These are phyloP conservation scores for Cyprinodon diabolis DNA, from an alignment of 2,797 vertebrate genomes.

Conservation along the genomic window DNA sequence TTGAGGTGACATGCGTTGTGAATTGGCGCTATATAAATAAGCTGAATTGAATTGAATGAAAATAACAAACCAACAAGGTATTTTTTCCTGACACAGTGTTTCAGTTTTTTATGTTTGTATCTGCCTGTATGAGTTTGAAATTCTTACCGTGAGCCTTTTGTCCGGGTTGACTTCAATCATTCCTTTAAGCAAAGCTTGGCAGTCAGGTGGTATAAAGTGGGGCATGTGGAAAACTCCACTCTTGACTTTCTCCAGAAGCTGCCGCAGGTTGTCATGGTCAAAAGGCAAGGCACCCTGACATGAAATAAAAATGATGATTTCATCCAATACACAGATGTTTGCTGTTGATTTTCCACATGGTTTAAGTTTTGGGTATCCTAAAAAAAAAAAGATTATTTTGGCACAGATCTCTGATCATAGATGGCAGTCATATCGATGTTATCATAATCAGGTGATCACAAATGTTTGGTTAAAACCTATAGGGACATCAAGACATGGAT, in stretches of 20 bases:
- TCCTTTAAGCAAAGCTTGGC: slow-evolving; percentile 87
- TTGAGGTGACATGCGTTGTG: too few relatives aligned
- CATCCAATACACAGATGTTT: background rate
- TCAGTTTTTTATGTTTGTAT: background rate
- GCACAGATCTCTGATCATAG: background rate
- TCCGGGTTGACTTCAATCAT: slow-evolving; percentile 93
- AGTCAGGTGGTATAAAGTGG: slow-evolving; percentile 92
- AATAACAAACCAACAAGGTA: background rate
- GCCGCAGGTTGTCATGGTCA: slow-evolving; percentile 92
- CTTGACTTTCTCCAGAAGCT: slow-evolving; percentile 94
- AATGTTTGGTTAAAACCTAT: background rate
- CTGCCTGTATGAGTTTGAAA: background rate
- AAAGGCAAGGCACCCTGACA: slow-evolving; percentile 90
- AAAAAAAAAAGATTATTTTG: background rate
- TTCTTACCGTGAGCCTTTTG: slow-evolving; percentile 88
- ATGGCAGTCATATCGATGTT: background rate
- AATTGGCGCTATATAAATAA: too few relatives aligned
- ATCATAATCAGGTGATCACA: background rate
- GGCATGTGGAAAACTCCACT: slow-evolving; percentile 94
- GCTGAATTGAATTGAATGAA: too few relatives aligned
- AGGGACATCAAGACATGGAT: background rate
- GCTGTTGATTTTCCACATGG: background rate
- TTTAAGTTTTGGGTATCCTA: background rate
- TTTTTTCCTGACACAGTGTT: background rate
- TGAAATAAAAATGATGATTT: background rate